Evolutionary conservation across 2,113 vertebrate species (phyloP), one percentile per base, ranked within the genome.

Genomic region (Carettochelys insculpta): DNA sequence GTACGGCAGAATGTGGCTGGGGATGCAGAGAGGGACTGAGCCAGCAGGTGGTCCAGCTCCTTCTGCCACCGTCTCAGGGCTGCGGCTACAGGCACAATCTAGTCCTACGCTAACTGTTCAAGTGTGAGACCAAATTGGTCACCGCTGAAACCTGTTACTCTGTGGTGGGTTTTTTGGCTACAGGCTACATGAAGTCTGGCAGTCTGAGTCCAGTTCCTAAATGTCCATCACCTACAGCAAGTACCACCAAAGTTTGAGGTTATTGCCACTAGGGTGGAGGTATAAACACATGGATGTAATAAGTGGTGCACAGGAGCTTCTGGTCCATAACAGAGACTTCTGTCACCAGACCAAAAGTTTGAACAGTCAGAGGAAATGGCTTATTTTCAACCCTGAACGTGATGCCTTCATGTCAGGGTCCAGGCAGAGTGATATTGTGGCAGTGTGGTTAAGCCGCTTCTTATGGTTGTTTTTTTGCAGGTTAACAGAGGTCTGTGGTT

Each of bases 401-500:
- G 56, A 61, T 34, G 6, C 6, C 56, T 58, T 14, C 56, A 61
- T 34, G 31, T 61, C 6, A 61, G 31, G n/a, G 29, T 86, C 54
- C 48, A 78, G 34, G 41, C 53, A 81, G 38, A 75, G 19, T 50
- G 45, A 22, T 29, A 31, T 41, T 41, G 16, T 25, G 10, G n/a
- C 56, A 29, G 54, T 25, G 22, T 48, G 31, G 11, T 82, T 80
- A 86, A 82, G 47, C 48, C 85, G 79, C 82, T 90, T 10, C 4
- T 65, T 6, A 65, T 43, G 48, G 5, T 19, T 78, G 54, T 80
- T 41, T 45, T 90, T 81, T 56, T 76, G 24, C 17, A 16, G 68
- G 86, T 73, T n/a, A 41, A 90, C 11, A 94, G 80, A 85, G 92
- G 38, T 48, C 22, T 56, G 9, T 41, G 73, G 9, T 77, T 86